Percentiles rank a stretch among this genome's conserved stretches.
These are phyloP conservation scores for Ditula angustiorana DNA, from an alignment of 2,888 invertebrate genomes.

Conservation along the genomic window DNA sequence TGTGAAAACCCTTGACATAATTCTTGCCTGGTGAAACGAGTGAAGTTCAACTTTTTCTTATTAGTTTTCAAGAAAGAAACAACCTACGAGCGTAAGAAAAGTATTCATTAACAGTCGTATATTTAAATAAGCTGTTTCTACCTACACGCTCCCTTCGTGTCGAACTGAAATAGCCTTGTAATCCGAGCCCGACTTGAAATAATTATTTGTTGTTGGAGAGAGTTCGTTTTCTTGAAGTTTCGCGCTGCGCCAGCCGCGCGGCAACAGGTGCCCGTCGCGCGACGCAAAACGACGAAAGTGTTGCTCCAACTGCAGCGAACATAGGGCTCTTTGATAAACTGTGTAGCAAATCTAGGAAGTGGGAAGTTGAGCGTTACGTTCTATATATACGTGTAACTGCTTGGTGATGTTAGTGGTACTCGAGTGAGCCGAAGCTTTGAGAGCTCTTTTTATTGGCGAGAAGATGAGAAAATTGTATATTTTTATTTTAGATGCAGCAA, in stretches of 20 bases:
- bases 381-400: background rate
- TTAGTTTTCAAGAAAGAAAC: too few relatives aligned
- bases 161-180: background rate
- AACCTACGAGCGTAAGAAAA: too few relatives aligned
- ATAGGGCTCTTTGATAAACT: background rate
- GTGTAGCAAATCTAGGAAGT: background rate
- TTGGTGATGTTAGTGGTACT: background rate
- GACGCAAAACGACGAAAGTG: background rate
- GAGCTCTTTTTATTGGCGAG: too few relatives aligned
- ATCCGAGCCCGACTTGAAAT: background rate
- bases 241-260: background rate
- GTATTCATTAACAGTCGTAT: too few relatives aligned
- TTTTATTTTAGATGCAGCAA: too few relatives aligned
- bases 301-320: background rate
- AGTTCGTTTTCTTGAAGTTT: constrained; percentile 1
- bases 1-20: too few relatives aligned
- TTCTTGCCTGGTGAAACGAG: too few relatives aligned
- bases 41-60: too few relatives aligned
- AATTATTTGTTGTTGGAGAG: background rate
- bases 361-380: background rate
- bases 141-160: background rate
- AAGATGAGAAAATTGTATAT: too few relatives aligned
- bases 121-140: background rate
- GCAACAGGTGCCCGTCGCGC: background rate
- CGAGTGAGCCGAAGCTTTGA: too few relatives aligned